Percentiles rank a stretch among this genome's conserved stretches.
Evolutionary conservation across 2,888 invertebrate species (phyloP).

Genomic region (Choristoneura rosaceana): DNA sequence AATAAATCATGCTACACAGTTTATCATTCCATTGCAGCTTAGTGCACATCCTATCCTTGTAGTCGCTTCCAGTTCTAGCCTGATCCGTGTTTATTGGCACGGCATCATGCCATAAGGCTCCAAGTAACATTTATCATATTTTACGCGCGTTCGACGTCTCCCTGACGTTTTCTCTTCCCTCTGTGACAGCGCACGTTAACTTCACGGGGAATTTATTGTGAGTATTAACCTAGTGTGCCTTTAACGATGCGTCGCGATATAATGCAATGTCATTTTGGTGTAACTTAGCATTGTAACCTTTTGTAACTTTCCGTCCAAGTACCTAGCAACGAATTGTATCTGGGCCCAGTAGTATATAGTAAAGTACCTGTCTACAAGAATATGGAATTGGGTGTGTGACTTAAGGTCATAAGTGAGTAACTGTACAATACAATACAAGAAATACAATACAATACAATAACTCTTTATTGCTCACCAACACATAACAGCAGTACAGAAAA

Average conservation of each 20-base stretch:
- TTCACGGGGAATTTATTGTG: conserved; percentile 72
- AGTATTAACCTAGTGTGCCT: conserved; percentile 50
- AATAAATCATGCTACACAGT: too few species aligned
- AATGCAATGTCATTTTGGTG: conserved; percentile 41
- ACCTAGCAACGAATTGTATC: neutral
- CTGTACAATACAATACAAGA: too few species aligned
- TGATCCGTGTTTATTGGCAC: conserved; percentile 51
- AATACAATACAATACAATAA: too few species aligned
- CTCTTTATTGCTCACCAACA: too few species aligned
- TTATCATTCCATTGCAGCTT: too few species aligned
- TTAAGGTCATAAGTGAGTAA: too few species aligned
- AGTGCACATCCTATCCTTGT: neutral
- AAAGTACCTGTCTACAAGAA: too few species aligned
- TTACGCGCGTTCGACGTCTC: conserved; percentile 74
- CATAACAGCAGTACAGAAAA: too few species aligned
- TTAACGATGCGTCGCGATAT: conserved; percentile 32
- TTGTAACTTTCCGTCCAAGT: neutral
- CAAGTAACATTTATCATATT: conserved; percentile 82
- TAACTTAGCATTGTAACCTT: conserved; percentile 24
- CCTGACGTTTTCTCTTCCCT: conserved; percentile 77
- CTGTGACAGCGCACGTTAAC: conserved; percentile 71
- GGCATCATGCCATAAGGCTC: conserved; percentile 52
- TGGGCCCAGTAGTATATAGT: too few species aligned
- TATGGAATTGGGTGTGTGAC: too few species aligned
- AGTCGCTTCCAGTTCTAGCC: conserved; percentile 52